phyloP scores from a whole-genome alignment of 2,113 vertebrate genomes.

The Callipepla californica region DNA sequence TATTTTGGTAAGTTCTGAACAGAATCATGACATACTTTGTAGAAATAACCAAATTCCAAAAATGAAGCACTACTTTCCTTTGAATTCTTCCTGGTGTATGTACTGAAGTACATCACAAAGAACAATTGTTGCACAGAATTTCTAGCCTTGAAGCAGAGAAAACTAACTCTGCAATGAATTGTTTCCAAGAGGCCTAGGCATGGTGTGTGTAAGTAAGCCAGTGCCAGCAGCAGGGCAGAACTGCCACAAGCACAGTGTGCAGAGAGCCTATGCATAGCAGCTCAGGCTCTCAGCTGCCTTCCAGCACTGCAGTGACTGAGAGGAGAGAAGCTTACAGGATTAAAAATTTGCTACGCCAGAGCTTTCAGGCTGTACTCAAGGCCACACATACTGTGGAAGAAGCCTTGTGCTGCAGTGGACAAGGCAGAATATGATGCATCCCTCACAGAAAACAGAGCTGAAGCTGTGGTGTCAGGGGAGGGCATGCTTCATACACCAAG shows the following conservation, averaged over 20 bases:
- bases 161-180: not conserved
- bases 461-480: not conserved
- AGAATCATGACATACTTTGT: not conserved
- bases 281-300: not conserved
- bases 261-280: not conserved
- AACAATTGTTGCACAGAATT: not conserved
- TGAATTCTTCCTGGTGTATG: not conserved
- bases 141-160: not conserved
- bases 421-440: not conserved
- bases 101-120: not conserved
- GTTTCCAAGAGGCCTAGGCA: not conserved
- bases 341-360: not conserved
- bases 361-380: not conserved
- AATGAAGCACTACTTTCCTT: not conserved
- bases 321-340: not conserved
- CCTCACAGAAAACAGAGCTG: rapidly evolving
- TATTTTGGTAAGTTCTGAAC: not conserved
- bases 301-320: not conserved
- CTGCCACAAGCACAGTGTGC: rapidly evolving
- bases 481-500: too few species aligned
- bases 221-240: not conserved
- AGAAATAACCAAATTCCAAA: not conserved
- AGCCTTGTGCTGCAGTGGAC: not conserved
- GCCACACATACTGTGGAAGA: not conserved
- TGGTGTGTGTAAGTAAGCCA: rapidly evolving